A percentile compares a stretch with the other conserved stretches of the same genome.
These are phyloP conservation scores for Epinephelus malabaricus DNA, from an alignment of 2,797 vertebrate genomes.

Conservation along the genomic window DNA sequence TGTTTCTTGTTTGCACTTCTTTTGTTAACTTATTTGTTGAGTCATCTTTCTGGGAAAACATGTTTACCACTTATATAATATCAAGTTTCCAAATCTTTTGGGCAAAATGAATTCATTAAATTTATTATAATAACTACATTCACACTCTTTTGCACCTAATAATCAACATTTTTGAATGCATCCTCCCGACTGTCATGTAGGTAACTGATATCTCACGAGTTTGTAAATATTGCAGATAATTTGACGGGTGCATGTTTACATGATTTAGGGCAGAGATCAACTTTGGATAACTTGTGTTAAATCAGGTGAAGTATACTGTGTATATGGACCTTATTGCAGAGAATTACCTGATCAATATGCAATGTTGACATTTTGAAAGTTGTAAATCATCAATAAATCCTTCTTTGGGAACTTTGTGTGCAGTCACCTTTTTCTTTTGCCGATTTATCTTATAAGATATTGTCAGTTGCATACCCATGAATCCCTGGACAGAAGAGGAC, in stretches of 20 bases:
- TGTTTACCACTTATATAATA: neutral
- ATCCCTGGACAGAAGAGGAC: neutral
- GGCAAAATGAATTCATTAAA: neutral
- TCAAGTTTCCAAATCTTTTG: neutral
- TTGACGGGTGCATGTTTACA: neutral
- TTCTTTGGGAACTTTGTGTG: neutral
- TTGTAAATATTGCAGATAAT: neutral
- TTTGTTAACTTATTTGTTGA: neutral
- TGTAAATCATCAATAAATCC: neutral
- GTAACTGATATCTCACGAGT: neutral
- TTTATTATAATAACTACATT: neutral
- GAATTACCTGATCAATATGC: neutral
- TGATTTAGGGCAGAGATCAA: neutral
- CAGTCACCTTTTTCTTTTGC: neutral
- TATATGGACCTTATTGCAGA: neutral
- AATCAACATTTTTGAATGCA: neutral
- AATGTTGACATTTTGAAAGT: neutral
- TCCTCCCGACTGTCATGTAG: neutral
- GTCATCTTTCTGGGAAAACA: neutral
- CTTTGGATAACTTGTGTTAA: neutral
- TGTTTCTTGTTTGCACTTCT: neutral
- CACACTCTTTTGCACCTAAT: neutral
- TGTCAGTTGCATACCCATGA: neutral
- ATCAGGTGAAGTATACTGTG: neutral
- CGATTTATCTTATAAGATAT: neutral